These are phyloP conservation scores for Mycetomoellerius zeteki DNA, from an alignment of 1,140 invertebrate genomes.

Conservation along the genomic window DNA sequence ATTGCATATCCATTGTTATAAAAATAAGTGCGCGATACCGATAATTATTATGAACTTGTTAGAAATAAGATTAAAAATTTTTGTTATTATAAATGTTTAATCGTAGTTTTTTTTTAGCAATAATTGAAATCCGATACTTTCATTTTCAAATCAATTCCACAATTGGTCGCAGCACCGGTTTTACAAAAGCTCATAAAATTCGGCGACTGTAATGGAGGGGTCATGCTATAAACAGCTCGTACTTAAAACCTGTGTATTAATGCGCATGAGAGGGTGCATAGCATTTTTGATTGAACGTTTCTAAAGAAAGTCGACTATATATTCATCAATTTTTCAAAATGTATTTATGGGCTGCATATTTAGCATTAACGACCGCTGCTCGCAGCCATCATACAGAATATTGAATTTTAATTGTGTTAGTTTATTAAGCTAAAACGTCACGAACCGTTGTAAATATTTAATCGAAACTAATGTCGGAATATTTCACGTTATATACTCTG, in stretches of 20 bases:
- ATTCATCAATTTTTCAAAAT: neutral
- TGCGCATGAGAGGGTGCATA: neutral
- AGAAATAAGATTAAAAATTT: neutral
- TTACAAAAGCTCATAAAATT: constrained; percentile 43
- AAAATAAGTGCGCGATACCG: neutral
- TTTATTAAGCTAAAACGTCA: neutral
- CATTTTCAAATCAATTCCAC: constrained; percentile 38
- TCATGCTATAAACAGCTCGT: neutral
- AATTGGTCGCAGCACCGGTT: constrained; percentile 17
- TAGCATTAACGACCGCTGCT: neutral
- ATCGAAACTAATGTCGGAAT: neutral
- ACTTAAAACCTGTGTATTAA: constrained; percentile 30
- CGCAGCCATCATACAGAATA: neutral
- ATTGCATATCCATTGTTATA: neutral
- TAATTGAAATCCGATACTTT: constrained; percentile 26
- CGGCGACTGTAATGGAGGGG: neutral
- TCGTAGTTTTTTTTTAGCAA: constrained; percentile 47
- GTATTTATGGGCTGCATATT: neutral
- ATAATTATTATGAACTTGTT: neutral
- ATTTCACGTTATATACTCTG: neutral
- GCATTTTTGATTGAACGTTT: constrained; percentile 1
- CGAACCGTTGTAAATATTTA: neutral
- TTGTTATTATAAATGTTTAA: neutral
- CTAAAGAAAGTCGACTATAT: neutral
- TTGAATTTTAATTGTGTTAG: neutral